A percentile compares a stretch with the other conserved stretches of the same genome.
These are phyloP conservation scores for Rhabdomys pumilio DNA, from an alignment of 2,797 vertebrate species.

Conservation along the genomic window DNA sequence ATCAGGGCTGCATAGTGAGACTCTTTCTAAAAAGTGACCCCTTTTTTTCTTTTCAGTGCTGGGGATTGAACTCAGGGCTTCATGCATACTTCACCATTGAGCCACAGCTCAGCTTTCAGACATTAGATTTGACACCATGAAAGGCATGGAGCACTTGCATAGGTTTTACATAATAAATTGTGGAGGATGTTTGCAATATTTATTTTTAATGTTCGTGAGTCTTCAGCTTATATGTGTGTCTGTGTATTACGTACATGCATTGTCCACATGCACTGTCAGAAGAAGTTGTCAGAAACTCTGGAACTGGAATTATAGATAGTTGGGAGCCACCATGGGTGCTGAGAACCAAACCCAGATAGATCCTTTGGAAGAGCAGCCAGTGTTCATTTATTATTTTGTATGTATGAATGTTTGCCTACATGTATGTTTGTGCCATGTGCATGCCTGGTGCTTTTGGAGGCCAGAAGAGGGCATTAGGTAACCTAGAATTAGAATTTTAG, in stretches of 20 bases:
- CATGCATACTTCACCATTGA: neutral
- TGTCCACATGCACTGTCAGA: neutral
- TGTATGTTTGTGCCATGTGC: neutral
- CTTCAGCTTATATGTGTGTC: no score
- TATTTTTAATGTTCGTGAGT: neutral
- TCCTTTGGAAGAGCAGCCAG: neutral
- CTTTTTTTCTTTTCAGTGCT: neutral
- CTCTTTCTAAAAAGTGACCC: neutral
- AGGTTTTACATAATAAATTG: slow-evolving; percentile 59
- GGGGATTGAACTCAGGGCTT: neutral
- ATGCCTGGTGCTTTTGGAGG: neutral
- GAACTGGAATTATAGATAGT: neutral
- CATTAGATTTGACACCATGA: neutral
- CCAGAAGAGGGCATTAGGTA: neutral
- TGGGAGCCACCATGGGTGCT: neutral
- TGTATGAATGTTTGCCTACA: neutral
- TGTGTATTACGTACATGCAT: neutral
- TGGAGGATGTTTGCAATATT: neutral
- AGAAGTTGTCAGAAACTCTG: neutral
- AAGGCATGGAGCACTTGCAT: neutral
- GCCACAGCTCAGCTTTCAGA: neutral
- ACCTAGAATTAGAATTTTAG: neutral
- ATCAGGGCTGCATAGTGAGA: neutral
- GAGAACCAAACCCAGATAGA: neutral
- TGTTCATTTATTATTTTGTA: neutral